Evolutionary conservation across 2,113 vertebrate species (phyloP).

Genomic region (Pampusana beccarii): DNA sequence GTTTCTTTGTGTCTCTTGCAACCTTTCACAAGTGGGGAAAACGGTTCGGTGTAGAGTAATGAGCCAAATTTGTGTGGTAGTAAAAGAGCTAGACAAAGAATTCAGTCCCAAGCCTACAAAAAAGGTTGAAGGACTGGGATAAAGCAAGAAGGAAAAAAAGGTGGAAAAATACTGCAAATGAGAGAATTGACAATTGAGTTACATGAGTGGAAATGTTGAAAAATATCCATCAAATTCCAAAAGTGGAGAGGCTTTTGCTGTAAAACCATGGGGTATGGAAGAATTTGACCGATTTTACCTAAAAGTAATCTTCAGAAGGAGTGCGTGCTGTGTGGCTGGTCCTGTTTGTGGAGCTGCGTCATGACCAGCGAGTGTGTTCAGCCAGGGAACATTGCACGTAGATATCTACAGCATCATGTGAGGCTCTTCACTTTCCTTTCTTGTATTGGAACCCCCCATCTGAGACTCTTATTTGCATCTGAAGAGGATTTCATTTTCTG

Average conservation of each 20-base stretch:
- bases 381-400: not conserved
- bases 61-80: not conserved
- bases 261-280: not conserved
- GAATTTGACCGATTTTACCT: not conserved
- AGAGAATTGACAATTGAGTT: not conserved
- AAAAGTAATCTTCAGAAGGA: not conserved
- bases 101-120: not conserved
- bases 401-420: not conserved
- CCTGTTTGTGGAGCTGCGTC: not conserved
- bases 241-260: not conserved
- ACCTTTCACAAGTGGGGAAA: not conserved
- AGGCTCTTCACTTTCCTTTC: not conserved
- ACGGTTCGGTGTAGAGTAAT: not conserved
- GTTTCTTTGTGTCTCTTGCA: not conserved
- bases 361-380: rapidly evolving
- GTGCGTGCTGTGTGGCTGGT: rapidly evolving
- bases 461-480: not conserved
- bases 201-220: not conserved
- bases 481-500: not conserved
- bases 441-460: not conserved
- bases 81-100: not conserved
- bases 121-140: not conserved
- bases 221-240: not conserved
- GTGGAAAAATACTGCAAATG: not conserved
- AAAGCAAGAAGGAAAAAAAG: not conserved